Base-by-base conservation (phyloP, 30 jellyfish, hydroid and myxozoan species). In the Chrysaora quinquecirrha region DNA sequence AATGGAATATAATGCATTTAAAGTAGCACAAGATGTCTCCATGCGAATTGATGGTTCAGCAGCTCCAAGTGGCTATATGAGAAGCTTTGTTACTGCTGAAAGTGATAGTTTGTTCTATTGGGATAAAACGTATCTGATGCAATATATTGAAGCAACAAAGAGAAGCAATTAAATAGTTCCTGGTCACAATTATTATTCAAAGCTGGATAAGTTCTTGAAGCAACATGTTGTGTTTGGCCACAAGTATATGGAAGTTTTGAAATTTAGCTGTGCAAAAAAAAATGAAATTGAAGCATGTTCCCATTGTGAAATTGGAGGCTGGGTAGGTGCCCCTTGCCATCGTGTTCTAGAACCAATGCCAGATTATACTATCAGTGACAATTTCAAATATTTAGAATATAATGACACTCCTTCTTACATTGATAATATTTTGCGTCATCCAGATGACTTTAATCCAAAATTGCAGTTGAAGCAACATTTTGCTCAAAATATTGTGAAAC, bases 341-440 rank as follows among this genome's bases (percentile, higher is more conserved):
- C 52, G 81, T 18, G 27, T 78, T 62, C 81, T 81, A 18, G 72
- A 78, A 38, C 89, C 89, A 28, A 30, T 60, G 48, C 89, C 89
- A 21, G 89, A 78, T 72, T n/a, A n/a, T n/a, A 25, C 31, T 34
- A 12, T 46, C 35, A 3, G 19, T 23, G 11, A 27, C 2, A 60
- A 38, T 1, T 78, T 60, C 64, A 29, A 32, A 34, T 78, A 78
- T 30, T 33, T 78, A 72, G 73, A 31, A 28, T 25, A 60, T 25
- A 27, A 34, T 2, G 47, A 61, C 18, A 78, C 81, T 6, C 89
- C 89, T 34, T 7, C 80, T 56, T 46, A 35, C 24, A 29, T 56
- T 52, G 78, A 61, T 52, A 27, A 46, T 29, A 69, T 49, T 60
- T 21, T 21, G 30, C 22, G 81, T 16, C 60, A 23, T 21, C 14